These are phyloP conservation scores for Invenusta paracnida DNA, from an alignment of 2,888 invertebrate species.

Conservation along the genomic window DNA sequence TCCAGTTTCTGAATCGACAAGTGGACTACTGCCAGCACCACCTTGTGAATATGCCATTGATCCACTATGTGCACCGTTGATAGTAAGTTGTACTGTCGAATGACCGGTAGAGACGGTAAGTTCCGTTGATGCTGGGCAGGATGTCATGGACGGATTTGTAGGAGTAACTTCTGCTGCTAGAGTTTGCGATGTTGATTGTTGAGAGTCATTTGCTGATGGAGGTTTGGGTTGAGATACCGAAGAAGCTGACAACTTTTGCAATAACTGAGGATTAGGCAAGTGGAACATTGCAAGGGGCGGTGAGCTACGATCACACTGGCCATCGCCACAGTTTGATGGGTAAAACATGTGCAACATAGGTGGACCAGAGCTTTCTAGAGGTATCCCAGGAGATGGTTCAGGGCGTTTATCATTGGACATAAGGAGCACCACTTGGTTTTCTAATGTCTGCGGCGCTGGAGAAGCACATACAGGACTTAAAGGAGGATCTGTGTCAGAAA, in stretches of 20 bases:
- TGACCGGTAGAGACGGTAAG: neutral
- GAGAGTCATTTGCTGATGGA: neutral
- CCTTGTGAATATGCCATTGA: neutral
- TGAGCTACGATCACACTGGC: slow-evolving; percentile 3
- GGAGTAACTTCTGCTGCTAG: neutral
- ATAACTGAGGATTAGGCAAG: neutral
- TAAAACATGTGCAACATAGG: neutral
- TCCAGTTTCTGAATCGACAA: slow-evolving; percentile 37
- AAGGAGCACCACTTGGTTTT: neutral
- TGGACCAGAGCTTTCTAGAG: neutral
- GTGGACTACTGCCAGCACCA: slow-evolving; percentile 1
- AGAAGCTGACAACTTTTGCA: neutral
- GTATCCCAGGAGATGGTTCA: neutral
- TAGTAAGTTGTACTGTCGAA: neutral
- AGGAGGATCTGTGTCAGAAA: neutral
- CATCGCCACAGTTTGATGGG: neutral
- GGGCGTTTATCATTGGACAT: neutral
- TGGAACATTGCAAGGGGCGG: slow-evolving; percentile 5
- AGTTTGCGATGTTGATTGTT: neutral
- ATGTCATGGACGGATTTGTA: neutral
- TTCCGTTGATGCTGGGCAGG: neutral
- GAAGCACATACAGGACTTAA: neutral
- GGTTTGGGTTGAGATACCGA: neutral
- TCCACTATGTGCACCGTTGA: slow-evolving; percentile 7
- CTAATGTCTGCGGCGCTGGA: neutral